Conservation (phyloP, 2,888 invertebrate genomes). For the Rhopalosiphum nymphaeae region DNA sequence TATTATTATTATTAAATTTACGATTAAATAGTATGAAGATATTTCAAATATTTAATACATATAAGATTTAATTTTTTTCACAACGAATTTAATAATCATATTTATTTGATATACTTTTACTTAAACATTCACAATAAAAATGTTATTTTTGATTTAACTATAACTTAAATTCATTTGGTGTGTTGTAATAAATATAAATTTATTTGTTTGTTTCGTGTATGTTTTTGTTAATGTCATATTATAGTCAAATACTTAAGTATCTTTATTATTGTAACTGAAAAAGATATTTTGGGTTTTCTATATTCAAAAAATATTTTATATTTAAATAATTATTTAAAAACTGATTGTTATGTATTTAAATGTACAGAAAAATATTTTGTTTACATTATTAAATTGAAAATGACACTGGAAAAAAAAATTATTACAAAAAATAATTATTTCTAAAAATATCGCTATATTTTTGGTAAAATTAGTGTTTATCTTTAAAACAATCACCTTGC, state of each 20-base stretch:
- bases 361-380: too few species aligned
- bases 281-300: not conserved
- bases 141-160: not conserved
- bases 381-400: too few species aligned
- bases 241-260: not conserved
- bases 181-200: not conserved
- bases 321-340: too few species aligned
- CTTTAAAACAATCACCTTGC: too few species aligned
- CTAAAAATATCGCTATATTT: not conserved
- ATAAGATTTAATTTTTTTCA: not conserved
- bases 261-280: not conserved
- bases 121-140: not conserved
- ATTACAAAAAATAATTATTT: not conserved
- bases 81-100: not conserved
- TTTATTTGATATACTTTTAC: not conserved
- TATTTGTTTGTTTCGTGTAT: not conserved
- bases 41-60: not conserved
- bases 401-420: too few species aligned
- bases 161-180: not conserved
- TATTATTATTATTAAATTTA: too few species aligned
- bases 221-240: not conserved
- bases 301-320: too few species aligned
- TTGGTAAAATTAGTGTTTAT: not conserved
- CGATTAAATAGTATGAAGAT: not conserved
- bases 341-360: too few species aligned